Evolutionary conservation across 2,113 vertebrate species (phyloP).

Genomic region (Electrona antarctica): DNA sequence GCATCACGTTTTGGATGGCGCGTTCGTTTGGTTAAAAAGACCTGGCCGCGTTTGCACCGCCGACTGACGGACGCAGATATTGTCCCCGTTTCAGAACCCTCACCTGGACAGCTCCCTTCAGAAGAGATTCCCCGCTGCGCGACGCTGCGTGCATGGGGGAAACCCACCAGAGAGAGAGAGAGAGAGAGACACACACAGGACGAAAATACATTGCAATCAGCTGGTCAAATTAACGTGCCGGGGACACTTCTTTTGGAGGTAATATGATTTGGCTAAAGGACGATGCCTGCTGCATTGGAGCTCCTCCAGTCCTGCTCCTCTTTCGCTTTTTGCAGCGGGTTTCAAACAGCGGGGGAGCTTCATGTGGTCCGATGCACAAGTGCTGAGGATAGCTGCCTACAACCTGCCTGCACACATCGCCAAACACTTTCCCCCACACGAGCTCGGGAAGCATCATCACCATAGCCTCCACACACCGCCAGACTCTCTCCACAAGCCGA

Average conservation of each 20-base stretch:
- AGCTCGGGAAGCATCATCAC: slow-evolving; percentile 39
- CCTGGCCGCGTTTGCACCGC: slow-evolving; percentile 1
- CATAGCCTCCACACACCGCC: neutral
- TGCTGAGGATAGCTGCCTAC: slow-evolving; percentile 62
- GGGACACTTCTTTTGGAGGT: slow-evolving; percentile 8
- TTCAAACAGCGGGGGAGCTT: slow-evolving; percentile 40
- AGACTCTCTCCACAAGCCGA: too few species aligned
- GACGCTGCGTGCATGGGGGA: slow-evolving; percentile 60
- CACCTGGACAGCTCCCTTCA: slow-evolving; percentile 66
- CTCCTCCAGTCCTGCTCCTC: slow-evolving; percentile 29
- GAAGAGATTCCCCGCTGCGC: slow-evolving; percentile 69
- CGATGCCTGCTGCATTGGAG: slow-evolving; percentile 59
- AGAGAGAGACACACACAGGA: slow-evolving; percentile 22
- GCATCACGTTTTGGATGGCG: slow-evolving; percentile 58
- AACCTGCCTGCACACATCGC: slow-evolving; percentile 62
- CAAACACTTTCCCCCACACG: too few species aligned
- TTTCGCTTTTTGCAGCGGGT: slow-evolving; percentile 46
- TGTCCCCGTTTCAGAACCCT: slow-evolving; percentile 60
- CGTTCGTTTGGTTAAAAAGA: slow-evolving; percentile 37
- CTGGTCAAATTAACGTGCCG: slow-evolving; percentile 23
- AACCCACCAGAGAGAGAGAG: slow-evolving; percentile 57
- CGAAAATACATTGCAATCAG: slow-evolving; percentile 12
- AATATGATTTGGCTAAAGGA: slow-evolving; percentile 52
- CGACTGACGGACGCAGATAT: slow-evolving; percentile 27
- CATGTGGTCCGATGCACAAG: slow-evolving; percentile 50